These are phyloP conservation scores for Drosophila barbarae DNA, from an alignment of 2,888 invertebrate genomes.

Conservation along the genomic window DNA sequence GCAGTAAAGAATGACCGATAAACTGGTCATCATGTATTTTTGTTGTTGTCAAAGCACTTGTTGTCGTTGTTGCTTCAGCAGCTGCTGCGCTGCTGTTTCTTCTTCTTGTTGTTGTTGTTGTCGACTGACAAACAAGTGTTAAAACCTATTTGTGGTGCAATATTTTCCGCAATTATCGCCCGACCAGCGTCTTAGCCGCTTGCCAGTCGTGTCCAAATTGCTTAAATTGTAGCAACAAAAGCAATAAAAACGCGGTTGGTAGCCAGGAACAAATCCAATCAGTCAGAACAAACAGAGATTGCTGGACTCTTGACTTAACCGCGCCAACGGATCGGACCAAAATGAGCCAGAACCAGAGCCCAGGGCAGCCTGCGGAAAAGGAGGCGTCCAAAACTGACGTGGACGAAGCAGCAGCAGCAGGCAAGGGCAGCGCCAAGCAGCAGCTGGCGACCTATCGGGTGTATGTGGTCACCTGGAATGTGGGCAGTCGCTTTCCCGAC, in stretches of 20 bases:
- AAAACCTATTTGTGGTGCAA: constrained; percentile 25
- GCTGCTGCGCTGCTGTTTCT: not conserved
- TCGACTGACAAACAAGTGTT: constrained; percentile 24
- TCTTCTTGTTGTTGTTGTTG: constrained; percentile 8
- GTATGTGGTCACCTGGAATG: constrained; percentile 94
- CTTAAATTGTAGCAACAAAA: not conserved
- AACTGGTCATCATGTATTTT: not conserved
- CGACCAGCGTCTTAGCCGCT: constrained; percentile 12
- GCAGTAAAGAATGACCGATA: not conserved
- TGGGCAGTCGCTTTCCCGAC: constrained; percentile 88
- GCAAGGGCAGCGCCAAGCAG: constrained; percentile 44
- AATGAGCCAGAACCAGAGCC: constrained; percentile 19
- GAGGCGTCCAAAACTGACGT: constrained; percentile 3
- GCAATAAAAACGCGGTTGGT: not conserved
- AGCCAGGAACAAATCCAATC: not conserved
- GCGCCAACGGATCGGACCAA: not conserved
- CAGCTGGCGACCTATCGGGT: constrained; percentile 81
- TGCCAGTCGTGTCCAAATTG: not conserved
- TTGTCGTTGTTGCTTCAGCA: not conserved
- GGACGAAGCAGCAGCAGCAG: constrained; percentile 15
- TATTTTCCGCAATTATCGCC: constrained; percentile 17
- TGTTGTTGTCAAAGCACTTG: not conserved
- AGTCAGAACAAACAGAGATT: constrained; percentile 2
- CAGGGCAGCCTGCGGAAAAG: not conserved
- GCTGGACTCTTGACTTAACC: constrained; percentile 1